Base-by-base conservation (phyloP, 2,113 vertebrate genomes). In the Tapirus terrestris region DNA sequence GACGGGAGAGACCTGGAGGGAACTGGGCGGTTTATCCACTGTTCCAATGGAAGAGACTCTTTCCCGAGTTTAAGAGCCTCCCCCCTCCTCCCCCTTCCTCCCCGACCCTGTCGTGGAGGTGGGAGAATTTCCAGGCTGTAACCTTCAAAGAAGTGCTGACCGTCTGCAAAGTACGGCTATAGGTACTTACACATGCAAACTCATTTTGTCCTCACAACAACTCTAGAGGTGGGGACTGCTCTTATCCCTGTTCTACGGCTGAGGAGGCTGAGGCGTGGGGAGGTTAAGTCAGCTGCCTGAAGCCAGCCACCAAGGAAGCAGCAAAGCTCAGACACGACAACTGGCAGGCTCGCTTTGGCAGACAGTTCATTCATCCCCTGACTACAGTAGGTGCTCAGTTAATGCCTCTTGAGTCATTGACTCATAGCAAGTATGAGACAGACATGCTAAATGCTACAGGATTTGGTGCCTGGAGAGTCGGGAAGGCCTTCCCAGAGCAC, bases 81-180 rank as follows among this genome's bases (percentile, higher is more conserved):
- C 73, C 36, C 21, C 23, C 53, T 20, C 27, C 29, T 48, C 6
- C 0, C 5, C 2, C 14, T 14, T n/a, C 16, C 14, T 27, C 56
- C 14, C 21, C 29, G 36, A 45, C 80, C 25, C 36, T 10, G 25
- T 45, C 73, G 33, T 3, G 36, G 36, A 39, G 8, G 17, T 3
- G 18, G 45, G 13, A 63, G 75, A 39, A 18, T 65, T 58, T 76
- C 80, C 60, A 67, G 36, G 4, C 70, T 81, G 1, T 58, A 53
- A 68, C 10, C 23, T 65, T 53, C 68, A 51, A 18, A 48, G 80
- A 39, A 89, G 39, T 11, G 0, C 89, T 80, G 17, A 36, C 6
- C 65, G 1, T 36, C 3, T 4, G 11, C 56, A 20, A 23, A 58
- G 61, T 31, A 45, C 29, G 48, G 60, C 48, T 31, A 70, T 53